Percentiles rank a stretch among this genome's conserved stretches.
Conservation (phyloP, 2,113 vertebrate genomes). For the Grus americana region DNA sequence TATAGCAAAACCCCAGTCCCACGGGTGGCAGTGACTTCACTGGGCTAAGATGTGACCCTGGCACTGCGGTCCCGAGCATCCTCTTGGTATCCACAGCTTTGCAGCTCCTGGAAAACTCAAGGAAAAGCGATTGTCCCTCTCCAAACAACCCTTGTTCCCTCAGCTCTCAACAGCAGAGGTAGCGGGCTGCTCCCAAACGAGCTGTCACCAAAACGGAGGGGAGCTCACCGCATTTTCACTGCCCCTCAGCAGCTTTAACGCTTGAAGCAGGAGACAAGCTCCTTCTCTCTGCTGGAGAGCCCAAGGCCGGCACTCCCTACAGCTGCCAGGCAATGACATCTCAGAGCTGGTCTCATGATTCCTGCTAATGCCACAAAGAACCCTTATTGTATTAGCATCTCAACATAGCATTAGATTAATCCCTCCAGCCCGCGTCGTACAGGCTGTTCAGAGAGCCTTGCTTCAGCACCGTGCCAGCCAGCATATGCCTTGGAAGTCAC, state of each 20-base stretch:
- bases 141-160: neutral
- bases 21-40: accelerated
- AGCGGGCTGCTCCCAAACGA: accelerated
- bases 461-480: neutral
- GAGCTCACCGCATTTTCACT: neutral
- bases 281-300: neutral
- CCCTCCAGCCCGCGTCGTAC: neutral
- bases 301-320: neutral
- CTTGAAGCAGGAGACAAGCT: neutral
- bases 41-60: neutral
- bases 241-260: neutral
- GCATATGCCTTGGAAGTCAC: neutral
- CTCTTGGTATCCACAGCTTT: neutral
- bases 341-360: constrained; percentile 39
- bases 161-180: neutral
- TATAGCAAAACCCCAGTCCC: neutral
- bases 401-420: neutral
- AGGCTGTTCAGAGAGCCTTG: neutral
- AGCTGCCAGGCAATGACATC: constrained; percentile 56
- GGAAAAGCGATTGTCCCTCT: neutral
- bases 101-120: neutral
- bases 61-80: accelerated
- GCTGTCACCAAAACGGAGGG: neutral
- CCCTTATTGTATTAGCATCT: constrained; percentile 51
- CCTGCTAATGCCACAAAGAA: constrained; percentile 43